phyloP scores from a whole-genome alignment of 2,113 vertebrate genomes.

The Oenanthe melanoleuca region DNA sequence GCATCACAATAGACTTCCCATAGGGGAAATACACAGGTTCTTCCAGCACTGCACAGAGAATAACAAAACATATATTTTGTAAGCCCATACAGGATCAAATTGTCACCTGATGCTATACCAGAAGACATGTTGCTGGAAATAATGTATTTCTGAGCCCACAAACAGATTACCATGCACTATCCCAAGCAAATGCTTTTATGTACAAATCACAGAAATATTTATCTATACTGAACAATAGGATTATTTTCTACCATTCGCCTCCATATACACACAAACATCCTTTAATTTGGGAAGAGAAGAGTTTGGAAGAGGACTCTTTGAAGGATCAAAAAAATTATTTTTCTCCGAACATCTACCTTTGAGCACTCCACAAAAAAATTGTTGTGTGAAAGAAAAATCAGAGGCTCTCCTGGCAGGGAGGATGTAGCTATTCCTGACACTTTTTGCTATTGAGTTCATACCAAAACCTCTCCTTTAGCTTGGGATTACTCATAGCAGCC shows the following conservation, averaged over 20 bases:
- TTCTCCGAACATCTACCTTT: neutral
- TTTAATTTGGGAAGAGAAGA: neutral
- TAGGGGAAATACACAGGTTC: neutral
- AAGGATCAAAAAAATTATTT: neutral
- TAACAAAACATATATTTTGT: neutral
- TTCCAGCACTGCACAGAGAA: neutral
- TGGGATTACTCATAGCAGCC: neutral
- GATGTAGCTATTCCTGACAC: neutral
- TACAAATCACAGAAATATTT: neutral
- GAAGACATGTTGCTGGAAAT: neutral
- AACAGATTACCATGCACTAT: neutral
- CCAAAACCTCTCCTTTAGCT: neutral
- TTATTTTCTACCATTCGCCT: neutral
- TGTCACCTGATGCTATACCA: neutral
- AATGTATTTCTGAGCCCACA: neutral
- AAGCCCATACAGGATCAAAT: neutral
- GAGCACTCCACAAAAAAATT: neutral
- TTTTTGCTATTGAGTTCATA: neutral
- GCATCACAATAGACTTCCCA: neutral
- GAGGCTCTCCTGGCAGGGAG: neutral
- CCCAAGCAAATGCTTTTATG: neutral
- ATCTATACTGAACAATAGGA: neutral
- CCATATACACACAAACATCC: neutral
- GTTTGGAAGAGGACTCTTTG: neutral
- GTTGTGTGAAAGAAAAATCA: neutral